phyloP scores from a whole-genome alignment of 2,113 vertebrate species.

The Sterrhoptilus dennistouni region DNA sequence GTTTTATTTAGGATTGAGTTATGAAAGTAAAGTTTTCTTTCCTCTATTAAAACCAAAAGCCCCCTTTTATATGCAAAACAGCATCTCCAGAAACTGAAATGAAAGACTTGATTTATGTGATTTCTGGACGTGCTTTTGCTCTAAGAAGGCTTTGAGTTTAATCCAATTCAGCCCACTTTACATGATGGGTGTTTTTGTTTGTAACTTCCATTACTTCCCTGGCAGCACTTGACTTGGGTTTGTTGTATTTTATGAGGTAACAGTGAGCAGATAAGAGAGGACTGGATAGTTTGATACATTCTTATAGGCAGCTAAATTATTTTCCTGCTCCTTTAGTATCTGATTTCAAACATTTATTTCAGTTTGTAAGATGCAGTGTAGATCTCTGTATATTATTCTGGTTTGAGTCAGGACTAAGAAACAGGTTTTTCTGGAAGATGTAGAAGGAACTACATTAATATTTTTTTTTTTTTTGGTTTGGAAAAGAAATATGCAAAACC shows the following conservation, averaged over 20 bases:
- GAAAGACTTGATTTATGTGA: neutral
- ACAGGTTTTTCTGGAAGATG: neutral
- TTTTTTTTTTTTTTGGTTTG: neutral
- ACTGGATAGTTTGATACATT: neutral
- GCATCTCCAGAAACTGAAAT: neutral
- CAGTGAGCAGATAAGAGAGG: neutral
- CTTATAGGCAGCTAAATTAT: neutral
- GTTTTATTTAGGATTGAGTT: neutral
- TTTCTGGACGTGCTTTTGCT: neutral
- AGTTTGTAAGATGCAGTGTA: neutral
- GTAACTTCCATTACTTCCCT: neutral
- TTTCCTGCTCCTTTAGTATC: neutral
- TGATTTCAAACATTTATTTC: neutral
- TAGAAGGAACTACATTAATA: neutral
- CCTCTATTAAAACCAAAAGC: conserved; percentile 1
- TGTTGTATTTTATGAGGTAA: neutral
- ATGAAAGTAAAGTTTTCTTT: neutral
- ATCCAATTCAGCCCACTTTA: neutral
- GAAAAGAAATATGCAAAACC: neutral
- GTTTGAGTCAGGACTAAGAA: neutral
- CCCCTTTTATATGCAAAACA: conserved; percentile 3
- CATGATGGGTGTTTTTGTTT: neutral
- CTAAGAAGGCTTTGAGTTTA: neutral
- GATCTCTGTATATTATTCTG: neutral
- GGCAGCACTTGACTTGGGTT: neutral